Evolutionary conservation across 1,140 invertebrate species (phyloP), one percentile per base, ranked within the genome.

Genomic region (Lethrus apterus): DNA sequence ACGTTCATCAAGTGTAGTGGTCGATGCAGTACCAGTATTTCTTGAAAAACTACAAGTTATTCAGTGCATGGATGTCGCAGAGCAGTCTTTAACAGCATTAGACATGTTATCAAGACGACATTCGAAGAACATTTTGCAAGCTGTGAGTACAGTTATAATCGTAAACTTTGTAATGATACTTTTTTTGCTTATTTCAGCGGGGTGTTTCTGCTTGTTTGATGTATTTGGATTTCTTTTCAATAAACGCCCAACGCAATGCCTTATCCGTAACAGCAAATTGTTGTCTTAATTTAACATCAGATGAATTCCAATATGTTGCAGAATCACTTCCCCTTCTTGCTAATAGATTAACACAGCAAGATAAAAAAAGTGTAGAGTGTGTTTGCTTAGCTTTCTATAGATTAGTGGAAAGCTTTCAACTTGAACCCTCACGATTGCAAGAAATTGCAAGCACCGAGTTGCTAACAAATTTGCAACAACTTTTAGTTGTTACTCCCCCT

Each of bases 1-100:
- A 0, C 80, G 96, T 24, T 96, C 94, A 9, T 94, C 93, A 18
- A 86, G 90, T 3, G 89, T 97, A 11, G 93, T 99, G 7, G 90
- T 96, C 2, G 92, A 99, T 56, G 94, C 94, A 13, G 89, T 99
- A 19, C 95, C 96, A 2, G 89, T 92, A 4, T 94, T 96, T 70
- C 70, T 96, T 14, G 89, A 93, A 70, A 94, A 98, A 70, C 74
- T 98, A 24, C 92, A 98, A 74, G 89, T 91, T 0, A 98, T 98
- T 54, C 93, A 97, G 54, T 98, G 94, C 66, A 98, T 98, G 92
- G 95, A 98, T 71, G 94, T 98, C 3, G 94, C 94, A 11, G 95
- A 98, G 70, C 94, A 98, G 70, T 90, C 89, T 57, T 72, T 98
- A 32, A 96, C 93, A 3, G 95, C 94, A 1, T 71, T 98, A 14